These are phyloP conservation scores for Manduca sexta DNA, from an alignment of 1,140 invertebrate genomes.

Conservation along the genomic window DNA sequence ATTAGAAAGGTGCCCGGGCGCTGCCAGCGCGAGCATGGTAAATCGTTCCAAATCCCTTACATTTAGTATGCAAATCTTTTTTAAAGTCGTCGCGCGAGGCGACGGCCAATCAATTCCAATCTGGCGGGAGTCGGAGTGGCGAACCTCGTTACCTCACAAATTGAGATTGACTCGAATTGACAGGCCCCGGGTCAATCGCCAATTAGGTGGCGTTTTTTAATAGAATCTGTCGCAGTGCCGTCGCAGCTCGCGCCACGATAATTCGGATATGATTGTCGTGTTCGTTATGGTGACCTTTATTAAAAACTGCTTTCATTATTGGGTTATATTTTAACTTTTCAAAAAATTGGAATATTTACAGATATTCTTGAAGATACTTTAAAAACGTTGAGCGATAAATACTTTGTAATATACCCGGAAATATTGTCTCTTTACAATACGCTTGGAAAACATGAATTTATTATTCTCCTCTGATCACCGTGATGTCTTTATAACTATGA, in stretches of 20 bases:
- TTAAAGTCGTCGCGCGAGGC: constrained; percentile 1
- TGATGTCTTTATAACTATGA: too few relatives aligned
- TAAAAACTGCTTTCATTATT: not conserved
- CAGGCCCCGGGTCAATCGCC: constrained; percentile 24
- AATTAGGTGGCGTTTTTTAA: constrained; percentile 20
- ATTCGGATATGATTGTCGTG: too few relatives aligned
- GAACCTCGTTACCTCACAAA: constrained; percentile 20
- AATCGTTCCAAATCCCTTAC: too few relatives aligned
- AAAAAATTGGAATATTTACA: not conserved
- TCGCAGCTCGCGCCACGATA: not conserved
- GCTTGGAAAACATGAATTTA: too few relatives aligned
- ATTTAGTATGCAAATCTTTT: too few relatives aligned
- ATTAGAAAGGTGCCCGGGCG: too few relatives aligned
- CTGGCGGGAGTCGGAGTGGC: constrained; percentile 15
- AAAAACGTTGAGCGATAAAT: too few relatives aligned
- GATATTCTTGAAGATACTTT: not conserved
- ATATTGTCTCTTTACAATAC: too few relatives aligned
- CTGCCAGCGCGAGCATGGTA: too few relatives aligned
- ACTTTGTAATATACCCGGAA: too few relatives aligned
- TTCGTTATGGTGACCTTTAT: too few relatives aligned
- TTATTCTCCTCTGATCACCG: too few relatives aligned
- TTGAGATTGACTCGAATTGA: constrained; percentile 24
- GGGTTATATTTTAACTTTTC: not conserved
- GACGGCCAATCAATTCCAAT: constrained; percentile 28
- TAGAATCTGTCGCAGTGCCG: constrained; percentile 8